Evolutionary conservation across 2,888 invertebrate genomes (phyloP).

Genomic region (Leptura quadrifasciata): DNA sequence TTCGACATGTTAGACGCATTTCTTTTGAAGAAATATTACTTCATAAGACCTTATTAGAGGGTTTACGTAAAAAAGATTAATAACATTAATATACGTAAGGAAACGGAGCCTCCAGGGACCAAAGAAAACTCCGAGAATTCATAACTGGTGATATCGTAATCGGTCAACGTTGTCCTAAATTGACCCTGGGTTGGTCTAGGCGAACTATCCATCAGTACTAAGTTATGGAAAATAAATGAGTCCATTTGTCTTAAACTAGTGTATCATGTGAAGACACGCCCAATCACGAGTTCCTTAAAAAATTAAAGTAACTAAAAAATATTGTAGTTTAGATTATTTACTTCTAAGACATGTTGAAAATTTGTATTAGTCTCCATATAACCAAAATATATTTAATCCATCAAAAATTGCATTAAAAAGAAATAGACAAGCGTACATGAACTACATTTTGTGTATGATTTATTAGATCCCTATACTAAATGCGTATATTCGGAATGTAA

Average conservation of each 20-base stretch:
- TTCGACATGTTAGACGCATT: neutral
- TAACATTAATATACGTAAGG: conserved; percentile 7
- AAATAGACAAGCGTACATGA: neutral
- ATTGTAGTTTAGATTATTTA: neutral
- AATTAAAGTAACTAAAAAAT: too few relatives aligned
- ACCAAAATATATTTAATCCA: neutral
- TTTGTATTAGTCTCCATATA: neutral
- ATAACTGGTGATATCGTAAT: neutral
- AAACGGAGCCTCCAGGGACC: neutral
- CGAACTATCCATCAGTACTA: neutral
- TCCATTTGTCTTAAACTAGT: too few relatives aligned
- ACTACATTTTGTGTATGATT: conserved; percentile 29
- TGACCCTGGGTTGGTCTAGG: neutral
- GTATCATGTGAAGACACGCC: neutral
- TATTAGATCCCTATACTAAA: conserved; percentile 18
- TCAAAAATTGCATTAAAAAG: neutral
- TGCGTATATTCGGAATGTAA: conserved; percentile 11
- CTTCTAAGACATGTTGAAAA: neutral
- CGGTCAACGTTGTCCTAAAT: neutral
- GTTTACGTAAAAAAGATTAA: neutral
- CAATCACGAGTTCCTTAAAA: neutral
- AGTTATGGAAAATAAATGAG: too few relatives aligned
- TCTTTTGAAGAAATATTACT: neutral
- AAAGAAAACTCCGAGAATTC: neutral
- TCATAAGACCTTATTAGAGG: neutral